Conservation (phyloP, 1,140 invertebrate genomes). For the Bradysia coprophila region DNA sequence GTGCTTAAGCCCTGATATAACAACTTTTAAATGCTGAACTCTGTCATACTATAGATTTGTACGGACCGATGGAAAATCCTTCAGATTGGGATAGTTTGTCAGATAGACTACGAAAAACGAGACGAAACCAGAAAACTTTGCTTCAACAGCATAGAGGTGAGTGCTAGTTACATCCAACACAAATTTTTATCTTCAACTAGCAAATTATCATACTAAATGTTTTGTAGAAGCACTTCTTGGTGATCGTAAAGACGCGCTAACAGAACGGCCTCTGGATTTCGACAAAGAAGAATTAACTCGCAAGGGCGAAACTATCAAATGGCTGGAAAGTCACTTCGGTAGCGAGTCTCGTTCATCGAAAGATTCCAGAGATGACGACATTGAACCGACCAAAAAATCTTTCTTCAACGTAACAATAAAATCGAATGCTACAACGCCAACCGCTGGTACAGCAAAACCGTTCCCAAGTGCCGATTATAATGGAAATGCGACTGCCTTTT, state of each 20-base stretch:
- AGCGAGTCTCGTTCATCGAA: conserved; percentile 63
- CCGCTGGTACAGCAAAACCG: conserved; percentile 13
- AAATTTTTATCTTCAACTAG: background rate
- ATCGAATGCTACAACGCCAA: conserved; percentile 29
- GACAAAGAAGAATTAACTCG: conserved; percentile 75
- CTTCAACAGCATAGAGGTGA: conserved; percentile 24
- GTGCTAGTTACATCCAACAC: conserved; percentile 1
- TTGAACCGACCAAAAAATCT: conserved; percentile 40
- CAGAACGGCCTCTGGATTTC: conserved; percentile 59
- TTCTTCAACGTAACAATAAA: conserved; percentile 66
- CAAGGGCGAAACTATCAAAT: conserved; percentile 74
- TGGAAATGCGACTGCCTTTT: background rate
- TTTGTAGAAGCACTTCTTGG: conserved; percentile 24
- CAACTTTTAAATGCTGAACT: too few species aligned
- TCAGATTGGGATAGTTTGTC: conserved; percentile 56
- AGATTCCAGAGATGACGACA: conserved; percentile 36
- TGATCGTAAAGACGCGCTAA: conserved; percentile 57
- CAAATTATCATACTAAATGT: too few species aligned
- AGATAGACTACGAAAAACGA: conserved; percentile 43
- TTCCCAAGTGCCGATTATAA: background rate
- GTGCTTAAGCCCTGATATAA: too few species aligned
- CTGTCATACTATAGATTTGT: too few species aligned
- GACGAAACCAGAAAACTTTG: conserved; percentile 30
- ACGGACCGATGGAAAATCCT: conserved; percentile 37
- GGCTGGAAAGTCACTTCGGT: conserved; percentile 77